Evolutionary conservation across 1,140 invertebrate genomes (phyloP).

Genomic region (Epicauta chinensis): DNA sequence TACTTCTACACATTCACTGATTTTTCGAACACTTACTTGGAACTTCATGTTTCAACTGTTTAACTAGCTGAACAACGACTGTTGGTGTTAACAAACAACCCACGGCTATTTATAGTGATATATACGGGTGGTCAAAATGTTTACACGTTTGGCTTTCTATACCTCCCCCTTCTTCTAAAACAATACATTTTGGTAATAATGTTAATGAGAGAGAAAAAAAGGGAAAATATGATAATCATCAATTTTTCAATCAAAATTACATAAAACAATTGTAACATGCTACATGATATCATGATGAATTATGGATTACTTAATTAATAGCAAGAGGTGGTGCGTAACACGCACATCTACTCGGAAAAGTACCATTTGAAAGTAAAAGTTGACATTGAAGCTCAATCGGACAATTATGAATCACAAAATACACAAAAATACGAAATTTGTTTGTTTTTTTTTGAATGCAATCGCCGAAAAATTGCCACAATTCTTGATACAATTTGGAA

Average conservation of each 20-base stretch:
- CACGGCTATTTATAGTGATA: slow-evolving; percentile 24
- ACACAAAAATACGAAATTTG: too few relatives aligned
- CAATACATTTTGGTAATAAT: neutral
- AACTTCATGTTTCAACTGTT: slow-evolving; percentile 23
- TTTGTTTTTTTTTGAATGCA: too few relatives aligned
- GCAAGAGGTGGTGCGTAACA: slow-evolving; percentile 3
- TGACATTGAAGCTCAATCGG: slow-evolving; percentile 5
- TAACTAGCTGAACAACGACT: slow-evolving; percentile 14
- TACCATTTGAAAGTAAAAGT: slow-evolving; percentile 12
- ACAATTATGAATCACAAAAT: too few relatives aligned
- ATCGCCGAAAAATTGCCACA: too few relatives aligned
- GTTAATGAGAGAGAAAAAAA: too few relatives aligned
- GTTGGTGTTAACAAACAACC: slow-evolving; percentile 14
- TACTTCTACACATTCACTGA: too few relatives aligned
- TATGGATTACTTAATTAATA: slow-evolving; percentile 3
- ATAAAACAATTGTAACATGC: slow-evolving; percentile 12
- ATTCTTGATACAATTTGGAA: too few relatives aligned
- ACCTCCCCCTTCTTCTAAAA: slow-evolving; percentile 6
- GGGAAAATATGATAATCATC: neutral
- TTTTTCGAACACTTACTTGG: slow-evolving; percentile 22
- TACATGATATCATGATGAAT: slow-evolving; percentile 7
- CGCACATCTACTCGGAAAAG: neutral
- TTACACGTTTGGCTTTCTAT: slow-evolving; percentile 21
- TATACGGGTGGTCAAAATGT: slow-evolving; percentile 13
- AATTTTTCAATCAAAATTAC: slow-evolving; percentile 7